These are phyloP conservation scores for Tetramorium alpestre DNA, from an alignment of 1,140 invertebrate species.

Conservation along the genomic window DNA sequence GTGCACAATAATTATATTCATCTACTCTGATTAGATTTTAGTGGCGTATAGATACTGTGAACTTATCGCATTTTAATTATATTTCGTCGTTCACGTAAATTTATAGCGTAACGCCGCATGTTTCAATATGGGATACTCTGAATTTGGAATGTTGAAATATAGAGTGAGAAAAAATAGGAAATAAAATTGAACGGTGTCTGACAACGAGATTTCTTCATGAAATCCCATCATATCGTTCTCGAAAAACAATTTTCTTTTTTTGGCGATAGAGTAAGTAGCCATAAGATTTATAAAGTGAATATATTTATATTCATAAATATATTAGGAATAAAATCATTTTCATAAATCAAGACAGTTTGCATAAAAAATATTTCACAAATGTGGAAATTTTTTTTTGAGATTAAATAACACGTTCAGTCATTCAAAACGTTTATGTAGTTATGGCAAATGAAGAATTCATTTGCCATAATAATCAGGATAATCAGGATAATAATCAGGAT, in stretches of 20 bases:
- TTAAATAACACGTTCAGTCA: neutral
- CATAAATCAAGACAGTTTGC: neutral
- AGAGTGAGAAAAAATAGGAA: conserved; percentile 35
- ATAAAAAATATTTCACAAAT: neutral
- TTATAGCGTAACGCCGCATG: conserved; percentile 29
- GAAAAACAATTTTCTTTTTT: conserved; percentile 15
- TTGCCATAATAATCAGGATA: neutral
- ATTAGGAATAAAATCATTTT: neutral
- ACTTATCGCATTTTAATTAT: conserved; percentile 20
- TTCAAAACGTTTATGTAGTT: neutral
- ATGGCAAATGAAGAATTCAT: neutral
- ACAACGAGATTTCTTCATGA: conserved; percentile 15
- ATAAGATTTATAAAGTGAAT: neutral
- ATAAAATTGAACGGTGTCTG: conserved; percentile 45
- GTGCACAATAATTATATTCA: conserved; percentile 52
- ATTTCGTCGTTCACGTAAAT: conserved; percentile 28
- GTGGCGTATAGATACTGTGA: conserved; percentile 3
- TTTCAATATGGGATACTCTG: conserved; percentile 38
- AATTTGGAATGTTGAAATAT: conserved; percentile 43
- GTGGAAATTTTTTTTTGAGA: neutral
- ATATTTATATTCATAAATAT: neutral
- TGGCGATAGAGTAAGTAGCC: neutral
- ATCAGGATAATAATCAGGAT: conserved; percentile 12
- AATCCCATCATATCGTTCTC: conserved; percentile 10
- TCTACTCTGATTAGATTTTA: conserved; percentile 40